Conservation (phyloP, 2,113 vertebrate species). For the Balaeniceps rex region DNA sequence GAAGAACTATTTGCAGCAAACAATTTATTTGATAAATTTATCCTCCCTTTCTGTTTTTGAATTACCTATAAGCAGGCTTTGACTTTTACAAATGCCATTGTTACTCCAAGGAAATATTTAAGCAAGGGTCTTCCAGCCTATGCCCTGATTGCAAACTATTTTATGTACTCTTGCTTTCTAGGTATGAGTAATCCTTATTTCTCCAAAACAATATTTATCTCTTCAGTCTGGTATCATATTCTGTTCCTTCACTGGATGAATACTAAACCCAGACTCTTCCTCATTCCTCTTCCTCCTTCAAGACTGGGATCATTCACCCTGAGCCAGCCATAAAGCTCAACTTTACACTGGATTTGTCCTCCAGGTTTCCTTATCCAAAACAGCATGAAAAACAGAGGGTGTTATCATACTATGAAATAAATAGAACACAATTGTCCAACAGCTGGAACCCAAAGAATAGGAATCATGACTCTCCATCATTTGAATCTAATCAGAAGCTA, state of each 20-base stretch:
- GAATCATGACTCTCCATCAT: neutral
- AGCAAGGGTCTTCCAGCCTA: neutral
- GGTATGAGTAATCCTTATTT: neutral
- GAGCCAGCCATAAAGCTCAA: neutral
- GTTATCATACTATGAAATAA: neutral
- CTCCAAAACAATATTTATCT: neutral
- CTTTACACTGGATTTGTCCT: neutral
- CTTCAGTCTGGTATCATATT: neutral
- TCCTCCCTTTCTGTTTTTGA: neutral
- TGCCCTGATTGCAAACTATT: neutral
- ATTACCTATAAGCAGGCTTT: slow-evolving; percentile 14
- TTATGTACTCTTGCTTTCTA: neutral
- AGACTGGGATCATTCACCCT: neutral
- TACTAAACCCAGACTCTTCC: neutral
- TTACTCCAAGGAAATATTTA: slow-evolving; percentile 8
- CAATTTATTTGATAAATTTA: slow-evolving; percentile 60
- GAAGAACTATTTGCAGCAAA: slow-evolving; percentile 50
- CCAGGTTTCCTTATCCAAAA: neutral
- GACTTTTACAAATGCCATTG: slow-evolving; percentile 25
- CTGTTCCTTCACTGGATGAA: neutral
- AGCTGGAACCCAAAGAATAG: neutral
- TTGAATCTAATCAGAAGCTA: neutral
- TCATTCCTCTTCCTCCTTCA: neutral
- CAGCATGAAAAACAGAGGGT: neutral
- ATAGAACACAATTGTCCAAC: neutral